Percentiles rank a stretch among this genome's conserved stretches.
These are phyloP conservation scores for Asbolus verrucosus DNA, from an alignment of 1,140 invertebrate genomes.

Conservation along the genomic window DNA sequence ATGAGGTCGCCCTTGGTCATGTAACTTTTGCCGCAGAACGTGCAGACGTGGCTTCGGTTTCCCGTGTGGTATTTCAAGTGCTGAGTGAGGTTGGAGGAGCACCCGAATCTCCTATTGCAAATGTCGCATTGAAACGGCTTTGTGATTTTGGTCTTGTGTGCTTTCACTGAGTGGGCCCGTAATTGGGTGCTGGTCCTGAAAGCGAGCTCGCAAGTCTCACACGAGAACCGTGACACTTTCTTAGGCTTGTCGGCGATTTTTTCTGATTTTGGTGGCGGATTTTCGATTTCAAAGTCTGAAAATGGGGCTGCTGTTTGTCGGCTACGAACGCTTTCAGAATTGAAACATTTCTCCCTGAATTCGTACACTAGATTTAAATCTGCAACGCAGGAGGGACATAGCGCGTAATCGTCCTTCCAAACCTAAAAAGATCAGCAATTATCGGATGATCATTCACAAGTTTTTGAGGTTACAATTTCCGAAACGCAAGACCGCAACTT, in stretches of 20 bases:
- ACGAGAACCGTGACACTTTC: constrained; percentile 26
- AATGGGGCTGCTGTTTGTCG: background rate
- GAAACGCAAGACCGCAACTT: constrained; percentile 32
- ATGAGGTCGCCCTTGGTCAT: constrained; percentile 69
- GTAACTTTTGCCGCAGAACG: constrained; percentile 72
- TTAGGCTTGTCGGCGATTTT: constrained; percentile 3
- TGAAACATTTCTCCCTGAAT: constrained; percentile 47
- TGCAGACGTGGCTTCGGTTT: constrained; percentile 63
- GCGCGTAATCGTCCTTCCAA: constrained; percentile 46
- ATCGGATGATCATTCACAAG: background rate
- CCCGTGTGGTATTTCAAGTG: constrained; percentile 58
- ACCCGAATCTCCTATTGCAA: constrained; percentile 51
- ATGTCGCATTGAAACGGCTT: constrained; percentile 67
- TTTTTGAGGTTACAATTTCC: constrained; percentile 54
- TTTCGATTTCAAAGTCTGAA: background rate
- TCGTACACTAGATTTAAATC: constrained; percentile 50
- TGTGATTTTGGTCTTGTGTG: constrained; percentile 67
- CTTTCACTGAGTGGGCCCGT: constrained; percentile 65
- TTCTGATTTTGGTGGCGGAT: background rate
- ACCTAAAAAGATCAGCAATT: constrained; percentile 44
- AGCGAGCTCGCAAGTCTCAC: constrained; percentile 51
- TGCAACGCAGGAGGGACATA: constrained; percentile 52
- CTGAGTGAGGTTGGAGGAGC: constrained; percentile 53
- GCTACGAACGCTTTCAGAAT: background rate
- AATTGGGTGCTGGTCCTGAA: constrained; percentile 53